Evolutionary conservation across 2,113 vertebrate genomes (phyloP).

Genomic region (Sturnus vulgaris): DNA sequence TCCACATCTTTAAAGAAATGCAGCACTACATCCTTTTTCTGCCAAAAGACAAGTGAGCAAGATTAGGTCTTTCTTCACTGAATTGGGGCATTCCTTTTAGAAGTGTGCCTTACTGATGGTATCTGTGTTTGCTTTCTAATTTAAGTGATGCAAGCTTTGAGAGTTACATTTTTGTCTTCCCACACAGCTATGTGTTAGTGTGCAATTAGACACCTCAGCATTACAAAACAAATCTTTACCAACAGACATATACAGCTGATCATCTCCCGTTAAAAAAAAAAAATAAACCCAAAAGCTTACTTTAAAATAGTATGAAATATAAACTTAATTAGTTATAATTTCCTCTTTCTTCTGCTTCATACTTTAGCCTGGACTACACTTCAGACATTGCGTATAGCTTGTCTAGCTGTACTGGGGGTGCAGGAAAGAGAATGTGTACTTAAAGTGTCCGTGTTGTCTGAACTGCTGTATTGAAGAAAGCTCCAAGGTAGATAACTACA

Average conservation of each 20-base stretch:
- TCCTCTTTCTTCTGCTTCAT: neutral
- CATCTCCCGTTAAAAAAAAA: neutral
- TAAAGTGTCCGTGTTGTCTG: neutral
- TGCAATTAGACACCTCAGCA: neutral
- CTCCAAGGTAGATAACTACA: neutral
- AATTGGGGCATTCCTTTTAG: neutral
- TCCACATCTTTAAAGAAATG: neutral
- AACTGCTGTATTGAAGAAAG: neutral
- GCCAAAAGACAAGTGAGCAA: neutral
- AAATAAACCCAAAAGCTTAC: neutral
- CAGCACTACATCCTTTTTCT: neutral
- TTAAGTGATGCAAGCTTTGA: neutral
- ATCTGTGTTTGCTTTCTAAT: neutral
- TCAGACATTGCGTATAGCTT: neutral
- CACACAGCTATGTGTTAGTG: neutral
- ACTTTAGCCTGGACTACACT: neutral
- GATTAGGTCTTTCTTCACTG: neutral
- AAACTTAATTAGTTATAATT: neutral
- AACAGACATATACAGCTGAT: neutral
- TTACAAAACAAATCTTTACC: neutral
- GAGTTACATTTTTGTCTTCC: neutral
- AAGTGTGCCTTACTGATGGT: neutral
- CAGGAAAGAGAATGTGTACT: neutral
- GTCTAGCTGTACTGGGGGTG: neutral
- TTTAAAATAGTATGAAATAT: neutral